These are phyloP conservation scores for Onychostruthus taczanowskii DNA, from an alignment of 2,113 vertebrate species.

Conservation along the genomic window DNA sequence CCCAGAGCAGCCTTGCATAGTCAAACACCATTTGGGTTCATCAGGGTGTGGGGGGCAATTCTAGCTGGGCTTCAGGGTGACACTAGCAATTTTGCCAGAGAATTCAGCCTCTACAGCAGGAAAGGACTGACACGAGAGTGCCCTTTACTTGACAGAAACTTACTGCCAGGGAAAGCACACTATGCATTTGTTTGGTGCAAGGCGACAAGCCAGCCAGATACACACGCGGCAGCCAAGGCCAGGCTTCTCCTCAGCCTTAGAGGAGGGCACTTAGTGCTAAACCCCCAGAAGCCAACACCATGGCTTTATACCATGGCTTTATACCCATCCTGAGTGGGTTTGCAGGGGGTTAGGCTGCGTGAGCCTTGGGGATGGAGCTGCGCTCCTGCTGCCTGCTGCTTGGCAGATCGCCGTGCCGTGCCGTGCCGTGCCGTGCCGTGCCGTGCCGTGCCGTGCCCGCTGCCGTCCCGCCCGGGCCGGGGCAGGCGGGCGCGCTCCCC, in stretches of 20 bases:
- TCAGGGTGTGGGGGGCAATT: background rate
- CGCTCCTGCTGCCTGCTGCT: background rate
- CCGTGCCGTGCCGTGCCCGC: background rate
- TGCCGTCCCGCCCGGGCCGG: too few relatives aligned
- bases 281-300: fast-evolving
- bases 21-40: background rate
- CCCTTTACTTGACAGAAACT: background rate
- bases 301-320: background rate
- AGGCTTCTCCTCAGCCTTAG: background rate
- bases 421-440: too few relatives aligned
- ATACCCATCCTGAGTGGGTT: background rate
- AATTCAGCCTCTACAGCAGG: background rate
- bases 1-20: background rate
- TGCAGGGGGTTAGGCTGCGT: background rate
- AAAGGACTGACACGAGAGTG: background rate
- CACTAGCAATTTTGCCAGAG: background rate
- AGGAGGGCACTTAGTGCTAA: background rate
- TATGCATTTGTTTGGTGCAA: background rate
- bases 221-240: fast-evolving
- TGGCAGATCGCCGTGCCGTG: fast-evolving
- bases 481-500: background rate
- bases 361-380: too few relatives aligned
- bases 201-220: fast-evolving
- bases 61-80: background rate
- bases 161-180: background rate